Conservation (phyloP, 2,888 invertebrate genomes). For the Psylliodes chrysocephalus region DNA sequence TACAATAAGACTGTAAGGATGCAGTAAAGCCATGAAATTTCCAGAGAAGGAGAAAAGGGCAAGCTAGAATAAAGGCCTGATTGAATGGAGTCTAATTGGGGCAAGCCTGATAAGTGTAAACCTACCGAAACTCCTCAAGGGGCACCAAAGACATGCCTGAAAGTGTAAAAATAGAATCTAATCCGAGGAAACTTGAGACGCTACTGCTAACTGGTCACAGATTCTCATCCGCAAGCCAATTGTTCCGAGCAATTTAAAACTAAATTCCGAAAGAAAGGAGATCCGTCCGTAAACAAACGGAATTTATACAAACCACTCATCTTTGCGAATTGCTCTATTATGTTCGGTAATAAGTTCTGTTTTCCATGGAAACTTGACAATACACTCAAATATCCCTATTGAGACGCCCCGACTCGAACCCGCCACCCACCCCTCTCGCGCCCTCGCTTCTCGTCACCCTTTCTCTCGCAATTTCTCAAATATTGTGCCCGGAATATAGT, state of each 20-base stretch:
- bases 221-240: constrained; percentile 25
- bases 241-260: constrained; percentile 35
- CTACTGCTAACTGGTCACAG: neutral
- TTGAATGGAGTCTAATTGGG: no score
- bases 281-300: constrained; percentile 36
- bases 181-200: neutral
- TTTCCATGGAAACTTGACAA: constrained; percentile 41
- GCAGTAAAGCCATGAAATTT: no score
- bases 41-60: neutral
- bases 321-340: constrained; percentile 39
- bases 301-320: constrained; percentile 43
- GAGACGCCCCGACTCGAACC: neutral
- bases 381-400: constrained; percentile 29
- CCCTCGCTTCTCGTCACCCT: neutral
- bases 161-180: no score
- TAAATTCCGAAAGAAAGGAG: constrained; percentile 33
- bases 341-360: constrained; percentile 40
- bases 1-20: no score
- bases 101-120: no score
- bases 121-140: no score
- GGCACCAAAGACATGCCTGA: no score
- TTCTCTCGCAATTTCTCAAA: no score
- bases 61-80: no score
- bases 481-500: no score
- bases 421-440: no score